Evolutionary conservation across 2,113 vertebrate genomes (phyloP).

Genomic region (Pao palembangensis): DNA sequence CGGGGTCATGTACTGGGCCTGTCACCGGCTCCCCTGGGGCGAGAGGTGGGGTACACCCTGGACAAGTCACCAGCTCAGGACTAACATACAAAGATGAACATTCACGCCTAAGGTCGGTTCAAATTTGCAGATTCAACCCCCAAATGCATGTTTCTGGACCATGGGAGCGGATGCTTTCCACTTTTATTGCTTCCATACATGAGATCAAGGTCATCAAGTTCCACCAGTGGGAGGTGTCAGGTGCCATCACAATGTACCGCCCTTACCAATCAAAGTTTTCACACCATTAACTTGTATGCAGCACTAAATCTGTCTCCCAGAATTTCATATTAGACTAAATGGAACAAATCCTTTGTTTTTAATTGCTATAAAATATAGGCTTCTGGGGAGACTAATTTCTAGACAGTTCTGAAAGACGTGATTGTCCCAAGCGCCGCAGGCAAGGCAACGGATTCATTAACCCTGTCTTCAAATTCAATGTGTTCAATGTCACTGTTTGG

Average conservation of each 20-base stretch:
- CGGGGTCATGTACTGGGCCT: too few species aligned
- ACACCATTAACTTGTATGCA: slow-evolving; percentile 30
- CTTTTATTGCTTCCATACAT: too few species aligned
- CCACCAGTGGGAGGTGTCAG: slow-evolving; percentile 30
- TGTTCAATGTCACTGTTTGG: slow-evolving; percentile 18
- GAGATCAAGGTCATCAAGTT: too few species aligned
- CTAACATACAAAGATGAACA: too few species aligned
- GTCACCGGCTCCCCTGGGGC: too few species aligned
- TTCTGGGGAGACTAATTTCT: slow-evolving; percentile 19
- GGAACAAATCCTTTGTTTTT: slow-evolving; percentile 40
- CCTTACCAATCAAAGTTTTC: slow-evolving; percentile 53
- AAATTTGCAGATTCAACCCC: too few species aligned
- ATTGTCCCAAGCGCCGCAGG: slow-evolving; percentile 19
- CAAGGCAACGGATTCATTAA: slow-evolving; percentile 23
- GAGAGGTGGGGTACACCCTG: too few species aligned
- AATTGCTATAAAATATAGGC: slow-evolving; percentile 24
- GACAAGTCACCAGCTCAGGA: too few species aligned
- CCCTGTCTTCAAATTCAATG: background rate
- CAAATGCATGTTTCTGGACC: too few species aligned
- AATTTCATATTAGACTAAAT: slow-evolving; percentile 21
- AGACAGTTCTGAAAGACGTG: slow-evolving; percentile 1
- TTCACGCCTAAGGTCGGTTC: too few species aligned
- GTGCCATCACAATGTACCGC: slow-evolving; percentile 13
- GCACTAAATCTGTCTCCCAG: slow-evolving; percentile 41
- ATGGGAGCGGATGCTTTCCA: too few species aligned